Base-by-base conservation (phyloP, 2,888 invertebrate genomes). In the Aphidoletes aphidimyza region DNA sequence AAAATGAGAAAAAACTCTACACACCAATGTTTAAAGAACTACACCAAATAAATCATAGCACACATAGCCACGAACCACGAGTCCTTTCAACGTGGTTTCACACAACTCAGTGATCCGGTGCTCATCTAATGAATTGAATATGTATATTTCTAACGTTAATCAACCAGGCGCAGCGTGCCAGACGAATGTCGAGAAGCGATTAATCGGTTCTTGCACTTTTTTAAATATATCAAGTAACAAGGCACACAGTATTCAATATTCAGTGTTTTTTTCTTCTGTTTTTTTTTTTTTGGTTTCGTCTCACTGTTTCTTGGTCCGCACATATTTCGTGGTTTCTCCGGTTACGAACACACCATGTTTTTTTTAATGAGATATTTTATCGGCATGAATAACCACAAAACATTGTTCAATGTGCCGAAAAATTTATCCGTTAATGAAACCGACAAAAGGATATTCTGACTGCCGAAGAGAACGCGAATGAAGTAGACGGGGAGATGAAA, bases 381-480 rank as follows among this genome's bases (percentile, higher is more conserved):
- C 26, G 69, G 69, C 69, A 69, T 69, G 69, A 69, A 69, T 69
- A 69, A 69, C 69, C 69, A 69, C 69, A 69, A 69, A n/a, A 69
- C 54, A 54, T 54, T 54, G 54, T 54, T 54, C 54, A 54, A 54
- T 54, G 54, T 54, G n/a, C 69, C 69, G 69, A 69, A 69, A 69
- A 69, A 69, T 69, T 69, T 69, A 69, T 69, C 69, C 34, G 69
- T 30, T 69, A 69, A 69, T 69, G 69, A 69, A 69, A 69, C 69
- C 69, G 69, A 69, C 69, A 69, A 69, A 69, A 69, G 69, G 69
- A 69, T 69, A 42, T 42, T 42, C 14, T 3, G 22, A n/a, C 2
- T 26, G 19, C 22, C 11, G 54, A n/a, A 69, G 5, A 30, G 30
- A 69, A 69, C 6, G 39, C 5, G 39, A 39, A 11, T 39, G 39